Conservation (phyloP, 2,797 vertebrate genomes). For the Peromyscus melanophrys region DNA sequence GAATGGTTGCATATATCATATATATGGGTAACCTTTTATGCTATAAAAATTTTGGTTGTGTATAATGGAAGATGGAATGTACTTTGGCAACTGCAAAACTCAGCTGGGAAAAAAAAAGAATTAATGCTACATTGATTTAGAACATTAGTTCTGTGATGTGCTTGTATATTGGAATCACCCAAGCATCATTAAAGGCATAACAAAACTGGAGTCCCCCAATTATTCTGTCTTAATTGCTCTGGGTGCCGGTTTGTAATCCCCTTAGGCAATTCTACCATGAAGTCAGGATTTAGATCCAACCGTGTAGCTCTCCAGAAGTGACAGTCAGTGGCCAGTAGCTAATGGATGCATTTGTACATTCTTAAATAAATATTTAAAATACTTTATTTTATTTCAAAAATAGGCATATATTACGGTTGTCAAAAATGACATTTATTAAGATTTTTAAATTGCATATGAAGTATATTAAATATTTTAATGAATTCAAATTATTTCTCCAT, state of each 20-base stretch:
- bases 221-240: neutral
- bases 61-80: neutral
- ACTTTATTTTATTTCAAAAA: neutral
- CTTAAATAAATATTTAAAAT: neutral
- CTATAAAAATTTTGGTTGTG: neutral
- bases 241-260: neutral
- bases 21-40: neutral
- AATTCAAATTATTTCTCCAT: neutral
- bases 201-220: rapidly evolving
- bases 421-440: neutral
- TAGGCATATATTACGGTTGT: neutral
- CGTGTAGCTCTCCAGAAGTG: neutral
- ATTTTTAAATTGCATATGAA: neutral
- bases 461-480: neutral
- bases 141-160: neutral
- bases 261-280: neutral
- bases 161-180: neutral
- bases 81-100: neutral
- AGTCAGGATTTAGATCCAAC: neutral
- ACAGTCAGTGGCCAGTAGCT: neutral
- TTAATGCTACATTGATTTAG: neutral
- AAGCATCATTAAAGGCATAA: neutral
- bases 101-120: neutral
- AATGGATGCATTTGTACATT: neutral
- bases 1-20: neutral